Evolutionary conservation across 1,140 invertebrate species (phyloP).

Genomic region (Theocolax elegans): DNA sequence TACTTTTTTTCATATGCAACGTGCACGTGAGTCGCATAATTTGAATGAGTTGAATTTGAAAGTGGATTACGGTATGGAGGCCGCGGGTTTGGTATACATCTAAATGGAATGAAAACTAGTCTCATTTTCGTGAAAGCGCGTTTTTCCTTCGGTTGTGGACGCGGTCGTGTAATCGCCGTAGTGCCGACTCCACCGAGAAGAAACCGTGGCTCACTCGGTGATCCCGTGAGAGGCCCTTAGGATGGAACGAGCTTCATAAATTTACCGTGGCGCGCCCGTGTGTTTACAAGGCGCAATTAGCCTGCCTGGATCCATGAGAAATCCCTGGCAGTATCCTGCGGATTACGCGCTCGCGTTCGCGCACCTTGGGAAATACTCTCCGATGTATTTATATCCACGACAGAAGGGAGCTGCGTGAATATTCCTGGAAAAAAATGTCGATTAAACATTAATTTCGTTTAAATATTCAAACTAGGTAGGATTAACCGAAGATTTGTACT

Average conservation of each 20-base stretch:
- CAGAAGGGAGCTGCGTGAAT: too few species aligned
- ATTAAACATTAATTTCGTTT: too few species aligned
- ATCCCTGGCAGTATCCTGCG: background rate
- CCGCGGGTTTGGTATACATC: too few species aligned
- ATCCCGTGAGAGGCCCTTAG: constrained; percentile 1
- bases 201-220: too few species aligned
- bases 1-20: too few species aligned
- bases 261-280: constrained; percentile 36
- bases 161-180: constrained; percentile 51
- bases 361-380: constrained; percentile 13
- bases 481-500: constrained; percentile 6
- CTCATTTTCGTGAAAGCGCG: background rate
- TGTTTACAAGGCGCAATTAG: constrained; percentile 56
- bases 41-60: too few species aligned
- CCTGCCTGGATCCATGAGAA: constrained; percentile 28
- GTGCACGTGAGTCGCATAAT: too few species aligned
- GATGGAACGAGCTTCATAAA: constrained; percentile 48
- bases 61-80: too few species aligned
- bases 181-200: too few species aligned
- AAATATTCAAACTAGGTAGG: too few species aligned
- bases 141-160: constrained; percentile 10
- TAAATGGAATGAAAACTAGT: background rate
- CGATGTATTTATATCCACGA: constrained; percentile 22
- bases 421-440: too few species aligned
- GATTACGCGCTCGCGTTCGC: constrained; percentile 13